Evolutionary conservation across 1,140 invertebrate genomes (phyloP).

Genomic region (Latrodectus geometricus): DNA sequence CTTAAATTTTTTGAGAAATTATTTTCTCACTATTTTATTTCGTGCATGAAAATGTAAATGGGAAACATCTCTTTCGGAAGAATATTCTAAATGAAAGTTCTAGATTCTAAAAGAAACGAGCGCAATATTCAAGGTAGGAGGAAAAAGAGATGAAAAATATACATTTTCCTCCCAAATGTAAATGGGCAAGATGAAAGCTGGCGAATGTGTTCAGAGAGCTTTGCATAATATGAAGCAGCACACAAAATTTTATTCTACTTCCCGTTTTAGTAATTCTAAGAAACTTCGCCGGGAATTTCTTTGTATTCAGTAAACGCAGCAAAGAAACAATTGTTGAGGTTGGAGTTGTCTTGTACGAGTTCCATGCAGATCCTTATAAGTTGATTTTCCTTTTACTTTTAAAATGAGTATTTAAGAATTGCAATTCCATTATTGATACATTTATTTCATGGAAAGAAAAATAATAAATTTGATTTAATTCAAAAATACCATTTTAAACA

Average conservation of each 20-base stretch:
- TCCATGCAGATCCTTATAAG: background rate
- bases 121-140: background rate
- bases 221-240: constrained; percentile 41
- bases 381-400: no score
- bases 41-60: no score
- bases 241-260: constrained; percentile 16
- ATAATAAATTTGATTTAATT: no score
- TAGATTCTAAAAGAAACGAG: background rate
- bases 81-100: background rate
- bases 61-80: no score
- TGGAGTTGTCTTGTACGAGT: background rate
- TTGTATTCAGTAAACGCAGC: background rate
- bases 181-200: constrained; percentile 38
- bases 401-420: no score
- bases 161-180: constrained; percentile 28
- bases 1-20: no score
- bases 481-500: no score
- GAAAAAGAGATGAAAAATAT: background rate
- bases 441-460: no score
- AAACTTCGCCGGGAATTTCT: background rate
- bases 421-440: no score
- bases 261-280: constrained; percentile 16
- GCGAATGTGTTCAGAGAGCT: constrained; percentile 6
- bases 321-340: constrained; percentile 23
- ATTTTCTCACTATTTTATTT: no score